Evolutionary conservation across 2,113 vertebrate genomes (phyloP).

Genomic region (Irena cyanogastra): DNA sequence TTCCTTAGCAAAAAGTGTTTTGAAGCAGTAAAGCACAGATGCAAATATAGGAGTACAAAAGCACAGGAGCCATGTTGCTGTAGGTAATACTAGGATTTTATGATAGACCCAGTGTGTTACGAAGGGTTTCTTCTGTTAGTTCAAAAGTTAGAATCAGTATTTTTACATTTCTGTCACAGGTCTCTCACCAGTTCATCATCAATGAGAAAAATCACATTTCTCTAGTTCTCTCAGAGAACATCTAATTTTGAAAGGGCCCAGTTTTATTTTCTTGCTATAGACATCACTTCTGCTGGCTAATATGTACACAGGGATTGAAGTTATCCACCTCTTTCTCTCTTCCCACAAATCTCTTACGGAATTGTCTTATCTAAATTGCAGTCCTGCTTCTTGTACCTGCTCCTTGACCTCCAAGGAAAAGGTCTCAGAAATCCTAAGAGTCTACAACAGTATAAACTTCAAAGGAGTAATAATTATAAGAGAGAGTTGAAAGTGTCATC

Average conservation of each 20-base stretch:
- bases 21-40: neutral
- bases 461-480: neutral
- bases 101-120: neutral
- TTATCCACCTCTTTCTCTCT: neutral
- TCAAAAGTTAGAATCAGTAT: neutral
- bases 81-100: neutral
- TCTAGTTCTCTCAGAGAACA: neutral
- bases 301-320: neutral
- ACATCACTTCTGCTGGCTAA: neutral
- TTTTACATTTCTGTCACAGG: neutral
- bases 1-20: neutral
- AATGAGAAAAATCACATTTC: neutral
- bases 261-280: neutral
- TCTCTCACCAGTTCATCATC: neutral
- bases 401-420: neutral
- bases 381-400: neutral
- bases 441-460: neutral
- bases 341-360: neutral
- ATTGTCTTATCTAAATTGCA: neutral
- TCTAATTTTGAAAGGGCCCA: neutral
- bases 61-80: neutral
- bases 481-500: neutral
- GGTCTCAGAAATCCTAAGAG: neutral
- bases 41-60: neutral
- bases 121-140: neutral